Evolutionary conservation across 2,113 vertebrate genomes (phyloP), one percentile per base, ranked within the genome.

Genomic region (Epinephelus moara): DNA sequence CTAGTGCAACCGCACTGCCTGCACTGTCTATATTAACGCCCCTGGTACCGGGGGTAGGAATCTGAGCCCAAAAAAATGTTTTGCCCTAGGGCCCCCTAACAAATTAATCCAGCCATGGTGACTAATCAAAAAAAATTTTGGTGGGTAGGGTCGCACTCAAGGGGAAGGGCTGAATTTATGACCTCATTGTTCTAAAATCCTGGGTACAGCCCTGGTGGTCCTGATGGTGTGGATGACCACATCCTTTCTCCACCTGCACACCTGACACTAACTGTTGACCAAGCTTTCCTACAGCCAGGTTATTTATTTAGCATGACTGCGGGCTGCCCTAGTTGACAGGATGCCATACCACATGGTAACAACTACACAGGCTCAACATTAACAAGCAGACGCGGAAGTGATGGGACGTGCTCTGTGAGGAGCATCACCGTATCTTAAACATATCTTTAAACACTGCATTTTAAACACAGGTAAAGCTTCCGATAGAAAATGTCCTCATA

Each of bases 381-480:
- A 60, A 45, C 25, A 30, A 49, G 14, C 57, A 71, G 62, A 83
- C 5, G 30, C 85, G 87, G 90, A 89, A 91, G 90, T 81, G 12
- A 45, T 11, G 74, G 67, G 60, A 69, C 75, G 75, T 61, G 67
- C 7, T 25, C 56, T 21, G 4, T 17, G 13, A 33, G 68, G 19
- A 33, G 63, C 23, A 17, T 40, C 82, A 57, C 17, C 12, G 27
- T 47, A 37, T 47, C 33, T 56, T 15, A 4, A 42, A 37, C 6
- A 37, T 37, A 37, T 49, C 12, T 15, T 53, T 13, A 21, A 19
- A 61, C 18, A 49, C 21, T 27, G 55, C n/a, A 23, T 7, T 10
- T 27, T 50, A 14, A 27, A 25, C 56, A 40, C 5, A 17, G 37
- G 30, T 7, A 11, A 33, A 13, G 7, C n/a, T 19, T 21, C 23